These are phyloP conservation scores for Mamestra configurata DNA, from an alignment of 1,140 invertebrate species.

Conservation along the genomic window DNA sequence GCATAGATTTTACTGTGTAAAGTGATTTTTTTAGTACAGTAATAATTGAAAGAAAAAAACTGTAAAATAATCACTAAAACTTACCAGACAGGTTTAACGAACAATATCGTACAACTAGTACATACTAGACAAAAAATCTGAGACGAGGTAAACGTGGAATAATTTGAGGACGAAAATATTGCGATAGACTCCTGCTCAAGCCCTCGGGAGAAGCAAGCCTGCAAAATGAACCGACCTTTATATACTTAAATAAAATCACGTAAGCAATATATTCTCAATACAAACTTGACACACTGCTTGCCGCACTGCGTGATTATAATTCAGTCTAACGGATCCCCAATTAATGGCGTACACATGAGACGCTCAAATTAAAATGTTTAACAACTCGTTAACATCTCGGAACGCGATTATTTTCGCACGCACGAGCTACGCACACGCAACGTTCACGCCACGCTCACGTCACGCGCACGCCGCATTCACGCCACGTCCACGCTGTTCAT, in stretches of 20 bases:
- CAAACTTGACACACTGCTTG: conserved; percentile 26
- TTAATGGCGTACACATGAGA: conserved; percentile 52
- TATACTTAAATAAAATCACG: conserved; percentile 38
- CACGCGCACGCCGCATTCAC: not conserved
- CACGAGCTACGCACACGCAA: conserved; percentile 11
- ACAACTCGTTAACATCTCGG: conserved; percentile 50
- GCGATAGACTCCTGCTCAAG: not conserved
- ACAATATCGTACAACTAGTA: not conserved
- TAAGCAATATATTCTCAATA: conserved; percentile 1
- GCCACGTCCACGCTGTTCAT: not conserved
- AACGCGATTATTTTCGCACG: conserved; percentile 37
- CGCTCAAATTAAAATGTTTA: conserved; percentile 50
- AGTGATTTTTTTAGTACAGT: too few species aligned
- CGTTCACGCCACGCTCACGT: conserved; percentile 1
- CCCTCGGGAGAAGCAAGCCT: not conserved
- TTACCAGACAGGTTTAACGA: not conserved
- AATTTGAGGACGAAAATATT: conserved; percentile 11
- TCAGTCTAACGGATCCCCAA: conserved; percentile 43
- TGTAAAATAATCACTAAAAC: not conserved
- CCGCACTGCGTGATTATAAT: conserved; percentile 43
- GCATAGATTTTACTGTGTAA: too few species aligned
- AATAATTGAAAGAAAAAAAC: too few species aligned
- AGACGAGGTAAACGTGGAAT: not conserved
- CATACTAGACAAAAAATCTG: not conserved
- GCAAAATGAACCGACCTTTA: conserved; percentile 13